Conservation (phyloP, 1,140 invertebrate genomes). For the Grapholita molesta region DNA sequence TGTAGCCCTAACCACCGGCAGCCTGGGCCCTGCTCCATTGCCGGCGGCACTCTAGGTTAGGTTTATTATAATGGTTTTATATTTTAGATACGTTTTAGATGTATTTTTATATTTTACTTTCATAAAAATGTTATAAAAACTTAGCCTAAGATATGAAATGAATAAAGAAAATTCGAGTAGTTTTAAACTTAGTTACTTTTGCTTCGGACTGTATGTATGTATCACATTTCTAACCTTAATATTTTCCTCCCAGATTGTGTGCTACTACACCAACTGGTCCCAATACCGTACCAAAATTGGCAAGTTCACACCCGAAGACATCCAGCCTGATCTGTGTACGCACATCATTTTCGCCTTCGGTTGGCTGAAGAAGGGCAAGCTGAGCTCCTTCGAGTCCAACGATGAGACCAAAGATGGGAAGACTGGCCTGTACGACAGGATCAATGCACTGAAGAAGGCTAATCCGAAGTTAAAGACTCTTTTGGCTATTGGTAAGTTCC, state of each 20-base stretch:
- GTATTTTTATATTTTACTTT: no score
- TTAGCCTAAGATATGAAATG: no score
- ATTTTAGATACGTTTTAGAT: no score
- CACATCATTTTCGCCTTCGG: constrained; percentile 98
- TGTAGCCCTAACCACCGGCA: no score
- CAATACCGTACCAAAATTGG: constrained; percentile 96
- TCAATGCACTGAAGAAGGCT: constrained; percentile 90
- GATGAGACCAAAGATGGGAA: constrained; percentile 96
- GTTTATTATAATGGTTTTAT: no score
- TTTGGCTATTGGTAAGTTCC: constrained; percentile 92
- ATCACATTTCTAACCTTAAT: no score
- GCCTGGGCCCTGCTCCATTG: no score
- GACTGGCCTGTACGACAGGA: constrained; percentile 91
- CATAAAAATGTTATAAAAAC: no score
- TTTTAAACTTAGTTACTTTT: no score
- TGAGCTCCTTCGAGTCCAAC: constrained; percentile 94
- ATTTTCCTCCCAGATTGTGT: constrained; percentile 84
- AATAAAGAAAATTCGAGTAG: no score
- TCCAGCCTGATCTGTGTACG: constrained; percentile 96
- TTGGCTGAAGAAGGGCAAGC: constrained; percentile 96
- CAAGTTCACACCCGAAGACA: constrained; percentile 96
- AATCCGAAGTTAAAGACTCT: constrained; percentile 94
- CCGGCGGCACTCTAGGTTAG: no score
- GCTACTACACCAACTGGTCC: constrained; percentile 99
- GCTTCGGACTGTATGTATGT: no score